These are phyloP conservation scores for Augiades crinisus DNA, from an alignment of 2,888 invertebrate species.

Conservation along the genomic window DNA sequence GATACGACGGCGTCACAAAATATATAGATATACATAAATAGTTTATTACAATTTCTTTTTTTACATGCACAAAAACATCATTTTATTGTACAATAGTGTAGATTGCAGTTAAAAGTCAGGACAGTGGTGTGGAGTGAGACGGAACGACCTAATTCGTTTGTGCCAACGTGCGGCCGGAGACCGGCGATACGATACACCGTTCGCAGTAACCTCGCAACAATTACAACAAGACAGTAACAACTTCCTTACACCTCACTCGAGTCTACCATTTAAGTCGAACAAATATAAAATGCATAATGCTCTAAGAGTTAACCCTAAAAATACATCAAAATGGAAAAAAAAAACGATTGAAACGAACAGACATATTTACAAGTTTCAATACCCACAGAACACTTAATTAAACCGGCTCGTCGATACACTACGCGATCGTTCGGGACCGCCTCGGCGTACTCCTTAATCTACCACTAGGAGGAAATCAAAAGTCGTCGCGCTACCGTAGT, in stretches of 20 bases:
- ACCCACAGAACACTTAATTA: conserved; percentile 65
- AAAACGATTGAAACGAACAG: conserved; percentile 64
- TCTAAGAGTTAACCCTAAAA: conserved; percentile 70
- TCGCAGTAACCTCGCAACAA: conserved; percentile 55
- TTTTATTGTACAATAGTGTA: conserved; percentile 27
- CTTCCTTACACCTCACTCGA: conserved; percentile 54
- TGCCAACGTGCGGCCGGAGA: conserved; percentile 29
- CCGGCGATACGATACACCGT: conserved; percentile 43
- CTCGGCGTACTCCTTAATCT: conserved; percentile 55
- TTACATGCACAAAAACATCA: conserved; percentile 13
- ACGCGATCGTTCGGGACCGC: conserved; percentile 49
- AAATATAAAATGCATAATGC: conserved; percentile 71
- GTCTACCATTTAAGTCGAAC: conserved; percentile 58
- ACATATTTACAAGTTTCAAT: conserved; percentile 68
- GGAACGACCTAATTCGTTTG: conserved; percentile 23
- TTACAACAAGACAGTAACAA: conserved; percentile 64
- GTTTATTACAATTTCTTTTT: conserved; percentile 28
- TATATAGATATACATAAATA: conserved; percentile 41
- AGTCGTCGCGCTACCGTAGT: conserved; percentile 44
- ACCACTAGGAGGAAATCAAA: conserved; percentile 54
- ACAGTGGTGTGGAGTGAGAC: conserved; percentile 29
- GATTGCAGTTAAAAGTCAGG: conserved; percentile 23
- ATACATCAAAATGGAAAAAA: conserved; percentile 76
- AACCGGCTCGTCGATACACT: conserved; percentile 50
- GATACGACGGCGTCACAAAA: conserved; percentile 57